phyloP scores from a whole-genome alignment of 2,113 vertebrate species.

The Nothoprocta pentlandii region DNA sequence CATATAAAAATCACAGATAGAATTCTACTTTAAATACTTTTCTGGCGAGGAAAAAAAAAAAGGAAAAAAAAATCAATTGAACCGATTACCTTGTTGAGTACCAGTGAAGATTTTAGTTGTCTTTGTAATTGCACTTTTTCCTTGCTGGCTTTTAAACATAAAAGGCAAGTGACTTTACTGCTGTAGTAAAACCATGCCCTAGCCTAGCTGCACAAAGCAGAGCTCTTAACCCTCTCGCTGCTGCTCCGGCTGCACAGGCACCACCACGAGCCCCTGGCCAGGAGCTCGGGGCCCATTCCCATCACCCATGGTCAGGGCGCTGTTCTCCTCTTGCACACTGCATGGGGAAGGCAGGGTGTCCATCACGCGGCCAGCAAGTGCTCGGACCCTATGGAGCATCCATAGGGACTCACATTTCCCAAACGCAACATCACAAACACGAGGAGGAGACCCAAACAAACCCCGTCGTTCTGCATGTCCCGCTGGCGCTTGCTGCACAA shows the following conservation, averaged over 20 bases:
- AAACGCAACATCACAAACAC: too few relatives aligned
- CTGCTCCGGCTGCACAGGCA: background rate
- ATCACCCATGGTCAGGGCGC: accelerated
- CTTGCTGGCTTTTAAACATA: conserved; percentile 66
- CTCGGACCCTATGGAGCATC: background rate
- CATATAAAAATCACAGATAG: conserved; percentile 51
- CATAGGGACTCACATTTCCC: too few relatives aligned
- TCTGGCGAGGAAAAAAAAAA: background rate
- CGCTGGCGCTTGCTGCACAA: background rate
- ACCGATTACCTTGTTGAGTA: conserved; percentile 69
- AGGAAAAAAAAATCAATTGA: conserved; percentile 47
- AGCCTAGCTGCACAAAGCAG: conserved; percentile 43
- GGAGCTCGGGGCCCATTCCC: too few relatives aligned
- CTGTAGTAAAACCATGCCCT: conserved; percentile 44
- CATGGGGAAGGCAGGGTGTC: background rate
- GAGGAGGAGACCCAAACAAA: background rate
- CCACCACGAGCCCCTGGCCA: too few relatives aligned
- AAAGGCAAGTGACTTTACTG: conserved; percentile 68
- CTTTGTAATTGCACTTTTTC: conserved; percentile 70
- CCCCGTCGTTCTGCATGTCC: background rate
- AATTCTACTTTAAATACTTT: conserved; percentile 67
- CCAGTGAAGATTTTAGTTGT: conserved; percentile 65
- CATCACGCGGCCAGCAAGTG: accelerated
- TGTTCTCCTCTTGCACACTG: accelerated
- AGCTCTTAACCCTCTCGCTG: conserved; percentile 26